Conservation (phyloP, 2,888 invertebrate species). For the Diachrysia chrysitis region DNA sequence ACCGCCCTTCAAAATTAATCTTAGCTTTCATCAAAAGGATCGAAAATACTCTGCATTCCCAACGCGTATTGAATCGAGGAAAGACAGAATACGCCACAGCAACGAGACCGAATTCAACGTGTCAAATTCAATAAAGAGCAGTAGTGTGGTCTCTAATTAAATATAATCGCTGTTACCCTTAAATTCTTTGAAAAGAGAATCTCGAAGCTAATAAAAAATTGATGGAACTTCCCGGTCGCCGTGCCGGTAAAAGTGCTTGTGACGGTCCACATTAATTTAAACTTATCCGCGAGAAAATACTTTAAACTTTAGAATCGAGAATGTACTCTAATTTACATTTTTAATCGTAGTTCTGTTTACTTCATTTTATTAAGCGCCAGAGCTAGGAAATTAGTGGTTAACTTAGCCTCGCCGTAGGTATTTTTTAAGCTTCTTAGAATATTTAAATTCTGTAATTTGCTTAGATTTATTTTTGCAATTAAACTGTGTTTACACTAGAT, state of each 20-base stretch:
- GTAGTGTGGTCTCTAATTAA: slow-evolving; percentile 76
- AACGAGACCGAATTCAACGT: slow-evolving; percentile 77
- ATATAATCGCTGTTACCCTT: slow-evolving; percentile 69
- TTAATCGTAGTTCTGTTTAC: slow-evolving; percentile 79
- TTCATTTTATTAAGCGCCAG: slow-evolving; percentile 72
- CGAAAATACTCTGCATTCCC: slow-evolving; percentile 83
- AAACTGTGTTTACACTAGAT: slow-evolving; percentile 30
- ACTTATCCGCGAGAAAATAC: slow-evolving; percentile 83
- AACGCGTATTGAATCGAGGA: slow-evolving; percentile 73
- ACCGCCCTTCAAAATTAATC: slow-evolving; percentile 86
- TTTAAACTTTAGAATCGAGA: slow-evolving; percentile 82
- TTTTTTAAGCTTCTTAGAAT: slow-evolving; percentile 46
- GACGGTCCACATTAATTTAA: slow-evolving; percentile 84
- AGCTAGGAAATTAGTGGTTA: slow-evolving; percentile 62
- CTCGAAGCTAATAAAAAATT: slow-evolving; percentile 82
- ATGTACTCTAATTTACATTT: slow-evolving; percentile 83
- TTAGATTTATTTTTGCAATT: slow-evolving; percentile 39
- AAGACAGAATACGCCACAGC: slow-evolving; percentile 53
- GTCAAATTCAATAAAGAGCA: slow-evolving; percentile 75
- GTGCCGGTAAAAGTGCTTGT: slow-evolving; percentile 73
- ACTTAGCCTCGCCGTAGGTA: slow-evolving; percentile 54
- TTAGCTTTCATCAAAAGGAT: slow-evolving; percentile 86
- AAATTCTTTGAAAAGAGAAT: slow-evolving; percentile 72
- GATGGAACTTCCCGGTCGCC: slow-evolving; percentile 71
- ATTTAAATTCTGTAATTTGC: slow-evolving; percentile 53